Conservation (phyloP, 2,888 invertebrate species). For the Octodonta nipae region DNA sequence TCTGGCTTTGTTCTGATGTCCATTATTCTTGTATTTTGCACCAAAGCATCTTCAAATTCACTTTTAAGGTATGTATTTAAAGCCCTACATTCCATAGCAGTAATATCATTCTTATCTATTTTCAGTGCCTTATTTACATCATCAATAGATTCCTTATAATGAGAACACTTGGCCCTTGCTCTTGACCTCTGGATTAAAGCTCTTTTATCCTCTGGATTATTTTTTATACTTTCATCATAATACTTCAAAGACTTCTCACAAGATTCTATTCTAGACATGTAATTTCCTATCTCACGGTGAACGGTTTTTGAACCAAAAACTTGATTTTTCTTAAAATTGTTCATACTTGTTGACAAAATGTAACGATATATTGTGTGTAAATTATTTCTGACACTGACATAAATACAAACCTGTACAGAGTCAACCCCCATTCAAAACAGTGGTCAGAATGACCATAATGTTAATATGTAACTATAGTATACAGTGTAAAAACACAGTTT, state of each 20-base stretch:
- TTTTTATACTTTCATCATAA: slow-evolving; percentile 26
- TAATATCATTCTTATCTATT: slow-evolving; percentile 26
- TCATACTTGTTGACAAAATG: no score
- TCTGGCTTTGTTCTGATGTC: slow-evolving; percentile 31
- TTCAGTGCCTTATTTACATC: slow-evolving; percentile 39
- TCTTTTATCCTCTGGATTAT: slow-evolving; percentile 36
- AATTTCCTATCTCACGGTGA: slow-evolving; percentile 29
- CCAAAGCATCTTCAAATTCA: slow-evolving; percentile 32
- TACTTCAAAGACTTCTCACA: slow-evolving; percentile 28
- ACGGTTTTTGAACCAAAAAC: slow-evolving; percentile 25
- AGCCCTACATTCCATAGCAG: slow-evolving; percentile 28
- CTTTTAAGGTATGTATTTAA: slow-evolving; percentile 29
- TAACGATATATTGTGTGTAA: no score
- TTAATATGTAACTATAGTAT: no score
- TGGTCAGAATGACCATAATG: no score
- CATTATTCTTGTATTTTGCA: slow-evolving; percentile 24
- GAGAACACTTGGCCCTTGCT: slow-evolving; percentile 41
- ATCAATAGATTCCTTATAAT: slow-evolving; percentile 40
- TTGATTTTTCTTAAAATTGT: slow-evolving; percentile 26
- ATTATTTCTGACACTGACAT: no score
- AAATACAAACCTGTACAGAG: no score
- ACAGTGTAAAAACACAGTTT: no score
- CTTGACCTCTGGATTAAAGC: slow-evolving; percentile 42
- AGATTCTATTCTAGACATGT: slow-evolving; percentile 27
- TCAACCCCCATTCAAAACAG: no score